phyloP scores from a whole-genome alignment of 2,888 invertebrate species.

The Leptinotarsa peninsularis region DNA sequence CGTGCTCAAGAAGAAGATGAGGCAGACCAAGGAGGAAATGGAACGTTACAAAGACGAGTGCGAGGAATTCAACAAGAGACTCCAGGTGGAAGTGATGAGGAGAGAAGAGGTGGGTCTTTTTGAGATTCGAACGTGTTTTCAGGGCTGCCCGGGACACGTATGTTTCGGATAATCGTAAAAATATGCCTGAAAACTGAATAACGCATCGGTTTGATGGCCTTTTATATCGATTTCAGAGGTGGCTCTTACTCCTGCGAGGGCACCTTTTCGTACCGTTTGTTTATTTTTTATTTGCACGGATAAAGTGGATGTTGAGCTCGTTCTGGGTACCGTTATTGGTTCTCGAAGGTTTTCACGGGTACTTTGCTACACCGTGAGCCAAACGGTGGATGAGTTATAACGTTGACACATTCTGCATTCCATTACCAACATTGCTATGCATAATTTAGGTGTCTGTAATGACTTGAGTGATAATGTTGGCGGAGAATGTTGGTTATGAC shows the following conservation, averaged over 20 bases:
- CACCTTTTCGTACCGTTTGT: constrained; percentile 18
- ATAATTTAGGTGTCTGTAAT: not conserved
- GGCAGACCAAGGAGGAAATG: constrained; percentile 98
- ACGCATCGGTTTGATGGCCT: not conserved
- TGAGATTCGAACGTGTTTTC: constrained; percentile 23
- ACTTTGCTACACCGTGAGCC: constrained; percentile 7
- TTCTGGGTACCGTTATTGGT: constrained; percentile 25
- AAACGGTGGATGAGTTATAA: constrained; percentile 3
- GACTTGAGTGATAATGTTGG: not conserved
- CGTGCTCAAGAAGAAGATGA: constrained; percentile 99
- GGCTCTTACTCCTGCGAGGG: constrained; percentile 7
- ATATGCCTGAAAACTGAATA: not conserved
- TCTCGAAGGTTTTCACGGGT: not conserved
- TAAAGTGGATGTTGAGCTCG: constrained; percentile 25
- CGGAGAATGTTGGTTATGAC: not conserved
- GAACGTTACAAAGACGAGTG: constrained; percentile 98
- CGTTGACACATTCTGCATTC: constrained; percentile 19
- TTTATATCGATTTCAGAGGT: constrained; percentile 35
- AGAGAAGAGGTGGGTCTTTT: constrained; percentile 88
- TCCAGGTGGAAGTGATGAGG: constrained; percentile 95
- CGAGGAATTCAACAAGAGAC: constrained; percentile 94
- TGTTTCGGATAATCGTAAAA: constrained; percentile 4
- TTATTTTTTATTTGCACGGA: constrained; percentile 35
- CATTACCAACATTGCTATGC: not conserved
- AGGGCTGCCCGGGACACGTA: constrained; percentile 23